A percentile compares a stretch with the other conserved stretches of the same genome.
Conservation (phyloP, 2,797 vertebrate species). For the Notoglanidium macrostoma region DNA sequence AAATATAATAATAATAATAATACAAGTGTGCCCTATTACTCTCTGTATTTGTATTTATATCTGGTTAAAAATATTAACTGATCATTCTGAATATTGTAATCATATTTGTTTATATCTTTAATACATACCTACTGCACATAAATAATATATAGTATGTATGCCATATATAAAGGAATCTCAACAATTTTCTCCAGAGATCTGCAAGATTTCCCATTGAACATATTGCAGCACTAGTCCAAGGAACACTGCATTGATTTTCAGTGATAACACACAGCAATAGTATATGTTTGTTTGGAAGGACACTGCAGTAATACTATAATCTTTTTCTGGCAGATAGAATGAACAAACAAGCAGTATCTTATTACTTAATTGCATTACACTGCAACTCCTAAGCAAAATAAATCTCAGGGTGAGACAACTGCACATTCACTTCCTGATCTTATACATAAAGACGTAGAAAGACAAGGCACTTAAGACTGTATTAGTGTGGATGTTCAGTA, state of each 20-base stretch:
- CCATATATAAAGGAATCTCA: not conserved
- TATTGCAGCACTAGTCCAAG: slow-evolving; percentile 37
- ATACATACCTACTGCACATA: not conserved
- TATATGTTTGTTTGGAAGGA: slow-evolving; percentile 16
- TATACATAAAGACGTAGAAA: not conserved
- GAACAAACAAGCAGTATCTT: slow-evolving; percentile 29
- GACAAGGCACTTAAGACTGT: not conserved
- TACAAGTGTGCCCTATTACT: not conserved
- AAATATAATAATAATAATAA: too few relatives aligned
- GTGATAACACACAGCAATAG: slow-evolving; percentile 26
- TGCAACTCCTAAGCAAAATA: slow-evolving; percentile 9
- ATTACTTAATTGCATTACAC: slow-evolving; percentile 18
- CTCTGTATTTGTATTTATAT: not conserved
- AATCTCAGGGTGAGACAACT: not conserved
- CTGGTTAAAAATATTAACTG: not conserved
- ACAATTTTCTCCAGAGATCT: slow-evolving; percentile 10
- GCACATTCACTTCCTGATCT: not conserved
- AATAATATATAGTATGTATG: not conserved
- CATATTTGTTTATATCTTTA: not conserved
- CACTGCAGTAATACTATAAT: slow-evolving; percentile 17
- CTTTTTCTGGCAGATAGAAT: slow-evolving; percentile 16
- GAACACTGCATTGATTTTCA: slow-evolving; percentile 36
- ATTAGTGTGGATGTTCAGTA: not conserved
- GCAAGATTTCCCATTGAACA: slow-evolving; percentile 15
- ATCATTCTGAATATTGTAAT: not conserved